Conservation (phyloP, 2,797 vertebrate species). For the Acrossocheilus wenchowensis region DNA sequence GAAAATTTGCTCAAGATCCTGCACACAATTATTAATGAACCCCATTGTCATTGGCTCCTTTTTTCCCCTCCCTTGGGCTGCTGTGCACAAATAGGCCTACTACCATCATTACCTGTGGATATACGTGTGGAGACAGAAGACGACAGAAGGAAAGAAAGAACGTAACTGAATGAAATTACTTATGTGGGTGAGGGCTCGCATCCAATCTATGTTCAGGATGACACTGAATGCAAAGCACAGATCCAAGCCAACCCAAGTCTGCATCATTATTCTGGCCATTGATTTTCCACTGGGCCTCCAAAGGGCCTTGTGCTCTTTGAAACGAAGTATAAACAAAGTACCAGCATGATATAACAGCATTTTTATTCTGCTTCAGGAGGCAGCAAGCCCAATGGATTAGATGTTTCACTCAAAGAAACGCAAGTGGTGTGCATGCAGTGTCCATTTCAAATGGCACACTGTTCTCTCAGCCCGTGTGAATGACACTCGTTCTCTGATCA, state of each 20-base stretch:
- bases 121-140: neutral
- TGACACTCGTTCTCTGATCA: conserved; percentile 34
- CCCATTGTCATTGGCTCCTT: neutral
- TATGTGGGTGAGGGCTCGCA: neutral
- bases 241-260: conserved; percentile 58
- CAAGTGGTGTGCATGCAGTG: conserved; percentile 30
- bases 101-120: neutral
- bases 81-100: neutral
- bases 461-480: conserved; percentile 34
- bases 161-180: conserved; percentile 9
- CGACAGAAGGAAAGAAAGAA: neutral
- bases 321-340: conserved; percentile 73
- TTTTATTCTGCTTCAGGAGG: conserved; percentile 58
- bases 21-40: neutral
- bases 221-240: conserved; percentile 69
- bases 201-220: conserved; percentile 42
- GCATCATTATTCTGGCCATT: conserved; percentile 76
- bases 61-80: no score
- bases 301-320: conserved; percentile 64
- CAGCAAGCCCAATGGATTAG: conserved; percentile 52
- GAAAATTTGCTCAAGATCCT: neutral
- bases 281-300: conserved; percentile 67
- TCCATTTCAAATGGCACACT: conserved; percentile 39
- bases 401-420: conserved; percentile 49
- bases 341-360: conserved; percentile 62